Base-by-base conservation (phyloP, 2,113 vertebrate genomes). In the Lanius collurio region DNA sequence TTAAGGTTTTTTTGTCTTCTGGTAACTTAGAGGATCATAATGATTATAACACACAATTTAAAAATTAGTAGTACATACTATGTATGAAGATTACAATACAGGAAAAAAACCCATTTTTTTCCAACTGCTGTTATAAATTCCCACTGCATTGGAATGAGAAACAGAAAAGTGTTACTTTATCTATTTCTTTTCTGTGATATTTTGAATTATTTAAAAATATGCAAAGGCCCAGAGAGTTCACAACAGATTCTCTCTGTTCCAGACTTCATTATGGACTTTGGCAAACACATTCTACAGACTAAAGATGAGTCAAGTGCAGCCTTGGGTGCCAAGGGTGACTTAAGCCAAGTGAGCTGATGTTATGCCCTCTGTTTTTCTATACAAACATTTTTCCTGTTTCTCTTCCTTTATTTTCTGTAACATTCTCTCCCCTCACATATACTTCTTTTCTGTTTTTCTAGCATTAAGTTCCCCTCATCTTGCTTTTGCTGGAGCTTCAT, bases 161-260 rank as follows among this genome's bases (percentile, higher is more conserved):
- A 60, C 16, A 42, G 70, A 68, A 80, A 35, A 67, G 23, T 41
- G 69, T 79, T 86, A 82, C 27, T 93, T 83, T 67, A 81, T 81
- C 14, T 2, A 7, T 64, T 69, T 89, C 28, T 55, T 74, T 90
- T 23, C 31, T 62, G 50, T 78, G 35, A 57, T 87, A 74, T 88
- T 90, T 89, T 89, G 50, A 78, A 56, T 57, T 4, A 81, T 87
- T 93, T 71, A 50, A 94, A 93, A 84, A 89, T 78, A 68, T 52
- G 19, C 24, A 85, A 64, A 93, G 30, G 10, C n/a, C 18, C 44
- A 62, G 78, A 85, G 46, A 93, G 69, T 87, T 90, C 33, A 50
- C 52, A 60, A 33, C 39, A 82, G 15, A 69, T 83, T 85, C 41
- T 88, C 23, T 44, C 1, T 17, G 18, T 76, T 73, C 46, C 67